Conservation (phyloP, 2,797 vertebrate species). For the Artibeus jamaicensis region DNA sequence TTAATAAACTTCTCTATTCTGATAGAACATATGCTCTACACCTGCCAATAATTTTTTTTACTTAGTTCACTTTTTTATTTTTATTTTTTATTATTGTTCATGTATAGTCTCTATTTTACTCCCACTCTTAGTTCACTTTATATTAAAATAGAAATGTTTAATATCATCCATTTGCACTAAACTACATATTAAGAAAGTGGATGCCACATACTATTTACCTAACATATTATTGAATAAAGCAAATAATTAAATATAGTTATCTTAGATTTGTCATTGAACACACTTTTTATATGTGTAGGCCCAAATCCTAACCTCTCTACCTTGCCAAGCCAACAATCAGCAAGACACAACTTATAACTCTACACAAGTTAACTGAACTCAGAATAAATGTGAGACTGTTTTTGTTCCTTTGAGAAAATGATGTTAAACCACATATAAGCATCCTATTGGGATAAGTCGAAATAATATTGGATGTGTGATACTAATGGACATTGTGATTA, state of each 20-base stretch:
- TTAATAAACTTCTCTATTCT: neutral
- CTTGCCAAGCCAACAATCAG: neutral
- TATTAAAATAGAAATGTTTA: neutral
- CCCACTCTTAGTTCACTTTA: neutral
- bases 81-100: too few species aligned
- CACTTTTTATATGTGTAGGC: neutral
- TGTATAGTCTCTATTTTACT: too few species aligned
- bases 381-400: neutral
- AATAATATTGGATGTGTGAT: neutral
- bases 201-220: neutral
- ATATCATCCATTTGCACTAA: neutral
- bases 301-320: neutral
- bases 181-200: neutral
- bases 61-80: too few species aligned
- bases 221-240: neutral
- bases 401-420: neutral
- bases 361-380: neutral
- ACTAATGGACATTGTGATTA: neutral
- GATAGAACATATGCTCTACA: neutral
- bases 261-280: neutral
- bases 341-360: neutral
- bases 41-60: neutral
- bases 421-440: neutral
- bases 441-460: neutral
- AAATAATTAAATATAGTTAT: neutral